Percentiles rank a stretch among this genome's conserved stretches.
Conservation (phyloP, 1,140 invertebrate genomes). For the Thaumatotibia leucotreta region DNA sequence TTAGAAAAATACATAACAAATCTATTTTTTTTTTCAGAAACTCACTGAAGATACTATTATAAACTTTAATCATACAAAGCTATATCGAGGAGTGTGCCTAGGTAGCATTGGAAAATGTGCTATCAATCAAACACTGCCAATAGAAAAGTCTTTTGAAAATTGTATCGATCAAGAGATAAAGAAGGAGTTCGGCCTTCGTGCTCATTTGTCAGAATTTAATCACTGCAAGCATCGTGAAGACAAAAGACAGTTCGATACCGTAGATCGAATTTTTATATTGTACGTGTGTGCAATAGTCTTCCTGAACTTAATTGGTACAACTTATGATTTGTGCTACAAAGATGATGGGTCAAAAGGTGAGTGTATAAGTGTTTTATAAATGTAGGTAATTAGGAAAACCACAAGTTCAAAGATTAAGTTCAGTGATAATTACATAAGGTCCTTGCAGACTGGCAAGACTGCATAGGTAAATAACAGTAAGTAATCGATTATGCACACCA, state of each 20-base stretch:
- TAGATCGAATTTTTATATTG: background rate
- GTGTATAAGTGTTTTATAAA: background rate
- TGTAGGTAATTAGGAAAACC: constrained; percentile 6
- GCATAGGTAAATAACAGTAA: background rate
- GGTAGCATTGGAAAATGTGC: constrained; percentile 1
- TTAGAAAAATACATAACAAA: too few species aligned
- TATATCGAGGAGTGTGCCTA: background rate
- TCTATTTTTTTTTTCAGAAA: background rate
- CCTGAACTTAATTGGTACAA: constrained; percentile 1
- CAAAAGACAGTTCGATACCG: background rate
- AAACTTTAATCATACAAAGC: background rate
- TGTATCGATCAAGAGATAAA: background rate
- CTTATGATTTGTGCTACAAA: background rate
- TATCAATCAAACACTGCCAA: background rate
- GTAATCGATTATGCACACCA: background rate
- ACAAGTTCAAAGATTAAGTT: background rate
- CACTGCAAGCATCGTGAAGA: background rate
- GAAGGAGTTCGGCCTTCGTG: background rate
- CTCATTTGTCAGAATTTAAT: constrained; percentile 2
- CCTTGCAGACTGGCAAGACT: too few species aligned
- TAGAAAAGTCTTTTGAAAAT: constrained; percentile 7
- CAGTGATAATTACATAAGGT: background rate
- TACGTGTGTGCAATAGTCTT: background rate
- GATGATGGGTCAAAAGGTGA: constrained; percentile 2
- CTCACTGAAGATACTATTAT: background rate